A percentile compares a stretch with the other conserved stretches of the same genome.
These are phyloP conservation scores for Nymphalis urticae DNA, from an alignment of 2,888 invertebrate genomes.

Conservation along the genomic window DNA sequence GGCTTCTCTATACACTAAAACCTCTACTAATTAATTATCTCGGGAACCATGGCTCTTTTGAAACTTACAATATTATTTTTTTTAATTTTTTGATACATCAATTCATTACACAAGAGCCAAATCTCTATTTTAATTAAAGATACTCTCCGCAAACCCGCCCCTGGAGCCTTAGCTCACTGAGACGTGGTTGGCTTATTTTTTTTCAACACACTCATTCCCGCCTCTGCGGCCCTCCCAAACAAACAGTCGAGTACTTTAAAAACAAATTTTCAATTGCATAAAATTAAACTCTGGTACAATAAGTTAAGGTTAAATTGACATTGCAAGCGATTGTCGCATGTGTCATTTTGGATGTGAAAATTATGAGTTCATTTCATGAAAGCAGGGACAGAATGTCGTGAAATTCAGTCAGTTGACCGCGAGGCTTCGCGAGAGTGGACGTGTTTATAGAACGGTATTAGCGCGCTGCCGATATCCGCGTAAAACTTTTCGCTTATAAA, in stretches of 20 bases:
- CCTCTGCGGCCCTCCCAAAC: constrained; percentile 81
- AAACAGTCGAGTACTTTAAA: constrained; percentile 78
- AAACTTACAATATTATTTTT: constrained; percentile 47
- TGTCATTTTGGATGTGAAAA: constrained; percentile 48
- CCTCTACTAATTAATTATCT: constrained; percentile 51
- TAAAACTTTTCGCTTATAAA: constrained; percentile 64
- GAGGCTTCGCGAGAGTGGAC: constrained; percentile 69
- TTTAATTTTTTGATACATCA: constrained; percentile 57
- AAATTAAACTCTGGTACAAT: constrained; percentile 33
- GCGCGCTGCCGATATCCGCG: constrained; percentile 45
- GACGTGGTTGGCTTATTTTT: constrained; percentile 82
- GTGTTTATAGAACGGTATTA: constrained; percentile 45
- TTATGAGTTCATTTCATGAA: constrained; percentile 80
- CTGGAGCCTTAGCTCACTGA: constrained; percentile 77
- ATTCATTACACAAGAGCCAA: constrained; percentile 67
- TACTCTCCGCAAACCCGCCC: constrained; percentile 76
- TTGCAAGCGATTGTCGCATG: constrained; percentile 42
- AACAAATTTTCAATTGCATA: constrained; percentile 55
- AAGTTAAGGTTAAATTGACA: constrained; percentile 35
- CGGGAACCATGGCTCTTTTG: constrained; percentile 42
- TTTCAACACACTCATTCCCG: constrained; percentile 80
- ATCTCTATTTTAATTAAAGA: constrained; percentile 79
- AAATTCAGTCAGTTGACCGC: constrained; percentile 75
- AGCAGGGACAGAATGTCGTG: constrained; percentile 66
- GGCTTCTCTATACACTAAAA: constrained; percentile 38